phyloP scores from a whole-genome alignment of 2,797 vertebrate genomes.

The Acanthiza pusilla region DNA sequence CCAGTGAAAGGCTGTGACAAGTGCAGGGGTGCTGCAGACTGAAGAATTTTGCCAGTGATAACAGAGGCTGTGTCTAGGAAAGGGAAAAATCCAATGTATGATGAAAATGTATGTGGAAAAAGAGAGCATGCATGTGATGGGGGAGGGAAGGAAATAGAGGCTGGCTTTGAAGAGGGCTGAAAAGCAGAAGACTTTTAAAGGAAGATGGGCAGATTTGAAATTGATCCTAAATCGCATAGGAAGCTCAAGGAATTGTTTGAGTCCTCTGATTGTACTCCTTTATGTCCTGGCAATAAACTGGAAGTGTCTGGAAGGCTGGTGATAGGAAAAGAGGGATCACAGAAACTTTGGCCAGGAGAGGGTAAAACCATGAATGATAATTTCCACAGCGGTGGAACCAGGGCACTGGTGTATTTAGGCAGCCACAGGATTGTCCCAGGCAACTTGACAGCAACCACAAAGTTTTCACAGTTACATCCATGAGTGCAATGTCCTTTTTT shows the following conservation, averaged over 20 bases:
- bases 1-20: neutral
- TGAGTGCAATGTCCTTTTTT: neutral
- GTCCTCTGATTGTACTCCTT: neutral
- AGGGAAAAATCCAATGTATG: neutral
- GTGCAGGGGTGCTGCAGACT: neutral
- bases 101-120: neutral
- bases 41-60: neutral
- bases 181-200: neutral
- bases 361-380: slow-evolving; percentile 7
- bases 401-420: neutral
- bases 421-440: slow-evolving; percentile 33
- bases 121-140: neutral
- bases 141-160: neutral
- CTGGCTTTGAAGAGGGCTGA: neutral
- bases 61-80: neutral
- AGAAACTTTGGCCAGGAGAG: neutral
- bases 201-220: neutral
- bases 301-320: neutral
- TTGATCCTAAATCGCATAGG: neutral
- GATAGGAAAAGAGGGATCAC: neutral
- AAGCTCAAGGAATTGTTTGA: neutral
- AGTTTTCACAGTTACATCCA: neutral
- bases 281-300: neutral
- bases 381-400: neutral
- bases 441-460: slow-evolving; percentile 8